Evolutionary conservation across 2,888 invertebrate species (phyloP), one percentile per base, ranked within the genome.

Genomic region (Volucella inflata): DNA sequence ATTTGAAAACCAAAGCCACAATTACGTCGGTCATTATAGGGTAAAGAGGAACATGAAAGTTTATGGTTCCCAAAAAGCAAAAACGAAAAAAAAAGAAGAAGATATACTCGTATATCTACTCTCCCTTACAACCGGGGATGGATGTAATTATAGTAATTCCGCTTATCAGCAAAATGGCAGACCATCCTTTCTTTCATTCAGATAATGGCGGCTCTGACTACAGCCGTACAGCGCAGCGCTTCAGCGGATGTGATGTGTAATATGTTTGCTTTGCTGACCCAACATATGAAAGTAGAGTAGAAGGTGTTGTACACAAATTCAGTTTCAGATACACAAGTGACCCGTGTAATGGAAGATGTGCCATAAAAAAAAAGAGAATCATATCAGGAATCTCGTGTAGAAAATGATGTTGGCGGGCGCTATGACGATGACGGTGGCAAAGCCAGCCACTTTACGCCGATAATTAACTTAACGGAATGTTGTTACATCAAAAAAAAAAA

Each of bases 111-210:
- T 30, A 6, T 30, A 30, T 30, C 30, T 30, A 30, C 6, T 6
- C 30, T 30, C 64, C 71, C 70, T 59, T 64, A 55, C 55, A 59
- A 50, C 48, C 21, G 17, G 57, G 50, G 12, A 0, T 30, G 30
- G 30, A 74, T 83, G 59, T 62, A 78, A 70, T 64, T 71, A 55
- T 46, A 64, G 36, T 50, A 17, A 70, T 70, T 53, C 12, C 57
- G 42, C 74, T 84, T 84, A 84, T 84, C 83, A 75, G 78, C 57
- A 65, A 30, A 55, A 60, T 40, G 62, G 77, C 70, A 64, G 64
- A 3, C 30, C 30, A 57, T 55, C 70, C 59, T 16, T 50, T 57
- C 40, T 57, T 67, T 16, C 11, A 42, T 60, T 46, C 17, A 70
- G 30, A 30, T 42, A 14, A 67, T 78, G 67, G 67, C 50, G 16